Evolutionary conservation across 2,888 invertebrate species (phyloP), one percentile per base, ranked within the genome.

Genomic region (Euplagia quadripunctaria): DNA sequence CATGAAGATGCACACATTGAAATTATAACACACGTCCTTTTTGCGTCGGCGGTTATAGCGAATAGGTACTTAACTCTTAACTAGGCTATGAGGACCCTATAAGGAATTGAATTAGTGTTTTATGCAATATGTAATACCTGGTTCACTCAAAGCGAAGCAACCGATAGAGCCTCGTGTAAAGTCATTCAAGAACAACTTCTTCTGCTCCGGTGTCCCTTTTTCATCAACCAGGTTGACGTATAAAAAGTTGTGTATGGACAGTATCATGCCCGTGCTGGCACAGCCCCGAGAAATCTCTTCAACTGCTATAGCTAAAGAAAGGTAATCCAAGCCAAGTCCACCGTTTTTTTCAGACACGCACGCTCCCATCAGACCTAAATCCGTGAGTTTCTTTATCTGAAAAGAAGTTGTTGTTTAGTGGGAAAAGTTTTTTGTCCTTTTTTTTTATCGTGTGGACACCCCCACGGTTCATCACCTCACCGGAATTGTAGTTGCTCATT

Each of bases 131-230:
- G 5, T n/a, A 41, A 46, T 85, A 97, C 97, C 97, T 83, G 98
- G 97, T 94, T 98, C 98, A 92, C 98, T 98, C 55, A 98, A 94
- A 43, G 97, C 98, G 93, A 98, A 98, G 88, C 98, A 98, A 1
- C 98, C 98, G 77, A 98, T 94, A 6, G 96, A 94, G 3, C 97
- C 98, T 84, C 89, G 93, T 0, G 96, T 96, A 83, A 96, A 97
- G 0, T 97, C 96, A 69, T 88, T 92, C 67, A 98, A 86, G 88
- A 97, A 98, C 74, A 93, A 85, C 76, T 97, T 96, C 87, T 97
- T 97, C 89, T 98, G 98, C 71, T 96, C 95, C 0, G 96, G 91
- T 3, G 96, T 97, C 0, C 97, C 98, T 86, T 95, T 96, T 79
- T 96, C 96, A 78, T 97, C 96, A 7, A 98, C 88, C 75, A 98